Evolutionary conservation across 2,113 vertebrate genomes (phyloP), one percentile per base, ranked within the genome.

Genomic region (Serilophus lunatus): DNA sequence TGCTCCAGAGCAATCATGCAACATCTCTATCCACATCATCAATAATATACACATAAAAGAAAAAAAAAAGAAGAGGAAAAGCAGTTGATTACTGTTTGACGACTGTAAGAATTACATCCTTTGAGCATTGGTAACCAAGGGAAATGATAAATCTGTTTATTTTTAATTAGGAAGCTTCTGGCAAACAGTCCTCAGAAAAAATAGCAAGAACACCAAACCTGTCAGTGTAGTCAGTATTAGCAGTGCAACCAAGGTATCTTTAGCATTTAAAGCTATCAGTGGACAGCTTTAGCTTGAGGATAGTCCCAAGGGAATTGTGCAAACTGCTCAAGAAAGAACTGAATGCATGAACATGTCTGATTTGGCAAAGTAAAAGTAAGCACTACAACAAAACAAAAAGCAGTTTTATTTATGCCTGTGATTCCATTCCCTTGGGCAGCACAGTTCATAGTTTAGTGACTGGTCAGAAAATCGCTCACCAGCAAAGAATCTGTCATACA

Each of bases 151-250:
- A 85, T 45, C 59, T 97, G 91, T 98, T 98, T 97, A 47, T 88
- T 97, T 98, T 98, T 97, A 95, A 98, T 98, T 97, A 97, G 53
- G 72, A 96, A 93, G 88, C 53, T 96, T 91, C 91, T 92, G 88
- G 70, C 88, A 96, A 95, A 38, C 18, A 57, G 86, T 82, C 68
- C 33, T 54, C 56, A 28, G 20, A 35, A 95, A 75, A 93, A 91
- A 84, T 2, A 77, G 59, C 47, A 70, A 91, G 71, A 94, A 63
- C 91, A 78, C 31, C 74, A 95, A 92, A 92, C 65, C 66, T 35
- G 18, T 70, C 93, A 97, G 90, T 69, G 74, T 26, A 44, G 93
- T 49, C 61, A 69, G 64, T 70, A 42, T 77, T 82, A 86, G 54
- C 65, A 54, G 84, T 80, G 89, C 50, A 94, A 66, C 60, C 47